Evolutionary conservation across 2,797 vertebrate species (phyloP), one percentile per base, ranked within the genome.

Genomic region (Melanogrammus aeglefinus): DNA sequence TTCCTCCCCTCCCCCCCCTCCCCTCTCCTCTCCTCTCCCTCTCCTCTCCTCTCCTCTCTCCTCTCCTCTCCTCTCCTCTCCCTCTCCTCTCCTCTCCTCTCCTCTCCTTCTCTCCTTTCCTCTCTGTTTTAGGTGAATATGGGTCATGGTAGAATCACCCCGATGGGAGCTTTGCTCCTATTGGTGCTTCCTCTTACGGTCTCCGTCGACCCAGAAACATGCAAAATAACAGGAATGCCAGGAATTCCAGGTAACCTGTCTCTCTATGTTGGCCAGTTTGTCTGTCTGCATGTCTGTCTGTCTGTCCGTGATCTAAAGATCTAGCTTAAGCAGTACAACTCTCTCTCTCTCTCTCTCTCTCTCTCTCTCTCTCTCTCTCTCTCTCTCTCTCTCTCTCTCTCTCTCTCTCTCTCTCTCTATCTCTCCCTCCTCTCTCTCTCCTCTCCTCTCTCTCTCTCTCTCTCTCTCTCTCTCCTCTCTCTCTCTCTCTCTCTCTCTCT

Each of bases 211-310:
- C 75, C 35, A 29, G 85, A 91, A 36, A 75, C 82, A 36, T 92
- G 90, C 76, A 80, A 73, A 3, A 78, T 81, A 3, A 0, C 76
- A 73, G 86, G 80, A 70, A 79, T 84, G 1, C 90, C 83, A 0
- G 91, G 90, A 33, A 85, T 91, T 0, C 91, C 91, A 87, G 91
- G 91, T 87, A 12, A 33, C 44, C 21, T 70, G 0, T 72, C 29
- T 3, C 21, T 74, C 21, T 74, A 3, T 79, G 24, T 73, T 0
- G 33, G 24, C 27, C 3, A 31, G 29, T 80, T 14, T 38, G 27
- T 27, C 1, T 47, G 6, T 72, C 1, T 38, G 3, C n/a, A 44
- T 75, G 31, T 75, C 74, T 75, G 47, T 75, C 74, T 75, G 47
- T 63, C 44, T 75, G 10, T 74, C 73, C 44, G 5, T 74, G 18